A percentile compares a stretch with the other conserved stretches of the same genome.
Conservation (phyloP, 2,888 invertebrate genomes). For the Stramonita haemastoma region DNA sequence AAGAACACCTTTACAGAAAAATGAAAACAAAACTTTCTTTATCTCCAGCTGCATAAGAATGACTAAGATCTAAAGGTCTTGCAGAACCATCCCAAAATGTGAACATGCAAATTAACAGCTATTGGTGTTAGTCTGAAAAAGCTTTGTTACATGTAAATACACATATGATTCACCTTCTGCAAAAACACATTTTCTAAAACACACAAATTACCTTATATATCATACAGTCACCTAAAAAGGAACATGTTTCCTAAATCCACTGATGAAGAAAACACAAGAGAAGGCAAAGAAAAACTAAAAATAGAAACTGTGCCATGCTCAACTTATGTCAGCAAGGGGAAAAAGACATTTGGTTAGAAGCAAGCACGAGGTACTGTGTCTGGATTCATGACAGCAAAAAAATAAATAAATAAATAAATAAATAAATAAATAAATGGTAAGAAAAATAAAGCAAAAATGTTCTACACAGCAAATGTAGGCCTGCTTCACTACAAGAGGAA, state of each 20-base stretch:
- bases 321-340: neutral
- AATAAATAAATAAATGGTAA: neutral
- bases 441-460: neutral
- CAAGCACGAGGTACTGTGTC: neutral
- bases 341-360: neutral
- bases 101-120: neutral
- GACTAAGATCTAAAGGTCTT: too few relatives aligned
- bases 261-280: neutral
- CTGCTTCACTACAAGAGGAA: neutral
- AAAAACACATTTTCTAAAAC: too few relatives aligned
- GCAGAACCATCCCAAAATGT: neutral
- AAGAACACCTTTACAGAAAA: too few relatives aligned
- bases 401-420: neutral
- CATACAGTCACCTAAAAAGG: too few relatives aligned
- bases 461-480: neutral
- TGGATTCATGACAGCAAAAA: neutral
- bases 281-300: neutral
- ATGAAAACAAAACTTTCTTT: too few relatives aligned
- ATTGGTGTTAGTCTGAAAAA: neutral
- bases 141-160: neutral
- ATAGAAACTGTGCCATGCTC: conserved; percentile 6
- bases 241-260: neutral
- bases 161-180: too few relatives aligned
- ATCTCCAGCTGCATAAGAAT: too few relatives aligned
- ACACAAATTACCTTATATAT: too few relatives aligned